Conservation (phyloP, 1,140 invertebrate species). For the Argopecten irradians region DNA sequence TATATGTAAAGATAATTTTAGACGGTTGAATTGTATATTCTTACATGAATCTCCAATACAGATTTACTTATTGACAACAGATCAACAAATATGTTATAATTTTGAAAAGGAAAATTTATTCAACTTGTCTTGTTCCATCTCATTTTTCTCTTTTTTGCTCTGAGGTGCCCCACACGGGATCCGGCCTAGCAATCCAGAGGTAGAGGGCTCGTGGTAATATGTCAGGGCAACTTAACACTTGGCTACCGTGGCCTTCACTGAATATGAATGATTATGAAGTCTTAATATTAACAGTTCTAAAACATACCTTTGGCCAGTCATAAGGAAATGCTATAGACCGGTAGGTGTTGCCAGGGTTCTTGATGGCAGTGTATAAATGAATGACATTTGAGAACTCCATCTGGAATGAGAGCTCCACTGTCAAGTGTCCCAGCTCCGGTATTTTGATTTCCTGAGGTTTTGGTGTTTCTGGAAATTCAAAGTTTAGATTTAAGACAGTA, state of each 20-base stretch:
- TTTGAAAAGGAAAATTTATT: no score
- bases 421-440: slow-evolving; percentile 48
- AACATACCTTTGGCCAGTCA: slow-evolving; percentile 60
- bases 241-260: not conserved
- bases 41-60: no score
- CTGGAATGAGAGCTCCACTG: slow-evolving; percentile 67
- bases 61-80: no score
- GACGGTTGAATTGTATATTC: no score
- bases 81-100: no score
- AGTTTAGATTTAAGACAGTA: not conserved
- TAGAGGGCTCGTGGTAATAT: no score
- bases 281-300: no score
- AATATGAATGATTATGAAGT: no score
- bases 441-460: slow-evolving; percentile 40
- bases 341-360: slow-evolving; percentile 48
- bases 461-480: slow-evolving; percentile 55
- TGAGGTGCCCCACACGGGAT: not conserved
- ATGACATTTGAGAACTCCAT: slow-evolving; percentile 69
- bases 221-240: no score
- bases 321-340: slow-evolving; percentile 59
- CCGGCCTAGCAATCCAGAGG: no score
- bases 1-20: no score
- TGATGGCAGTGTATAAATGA: slow-evolving; percentile 60
- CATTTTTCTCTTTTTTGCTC: not conserved
- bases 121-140: no score